Conservation (phyloP, 2,113 vertebrate species). For the Notothenia coriiceps region DNA sequence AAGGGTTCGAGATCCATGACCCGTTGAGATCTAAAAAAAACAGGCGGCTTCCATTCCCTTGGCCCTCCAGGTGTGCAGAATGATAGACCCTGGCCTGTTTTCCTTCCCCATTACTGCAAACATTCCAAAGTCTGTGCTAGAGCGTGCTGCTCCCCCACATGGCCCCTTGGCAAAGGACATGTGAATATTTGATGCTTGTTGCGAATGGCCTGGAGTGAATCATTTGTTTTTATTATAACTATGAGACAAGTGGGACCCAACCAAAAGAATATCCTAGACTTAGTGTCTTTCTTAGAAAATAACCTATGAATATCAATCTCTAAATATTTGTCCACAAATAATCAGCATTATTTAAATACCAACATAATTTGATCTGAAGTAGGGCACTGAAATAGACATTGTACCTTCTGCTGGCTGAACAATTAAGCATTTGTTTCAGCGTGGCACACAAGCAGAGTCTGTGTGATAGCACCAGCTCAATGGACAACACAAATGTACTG, state of each 20-base stretch:
- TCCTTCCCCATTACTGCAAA: slow-evolving; percentile 10
- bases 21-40: slow-evolving; percentile 34
- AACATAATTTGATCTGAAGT: background rate
- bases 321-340: too few species aligned
- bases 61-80: slow-evolving; percentile 39
- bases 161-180: slow-evolving; percentile 26
- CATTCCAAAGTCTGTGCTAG: slow-evolving; percentile 27
- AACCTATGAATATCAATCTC: too few species aligned
- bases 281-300: slow-evolving; percentile 6
- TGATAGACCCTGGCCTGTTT: slow-evolving; percentile 39
- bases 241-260: slow-evolving; percentile 22
- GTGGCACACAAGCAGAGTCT: background rate
- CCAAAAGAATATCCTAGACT: background rate
- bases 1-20: background rate
- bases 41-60: slow-evolving; percentile 29
- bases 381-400: background rate
- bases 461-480: too few species aligned
- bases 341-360: too few species aligned
- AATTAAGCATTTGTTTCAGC: background rate
- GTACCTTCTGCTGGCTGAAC: background rate
- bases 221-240: slow-evolving; percentile 37
- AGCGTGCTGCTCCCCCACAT: background rate
- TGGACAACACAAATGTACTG: too few species aligned
- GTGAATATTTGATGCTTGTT: slow-evolving; percentile 67
- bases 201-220: slow-evolving; percentile 36